Evolutionary conservation across 2,888 invertebrate species (phyloP), one percentile per base, ranked within the genome.

Genomic region (Caenorhabditis afra): DNA sequence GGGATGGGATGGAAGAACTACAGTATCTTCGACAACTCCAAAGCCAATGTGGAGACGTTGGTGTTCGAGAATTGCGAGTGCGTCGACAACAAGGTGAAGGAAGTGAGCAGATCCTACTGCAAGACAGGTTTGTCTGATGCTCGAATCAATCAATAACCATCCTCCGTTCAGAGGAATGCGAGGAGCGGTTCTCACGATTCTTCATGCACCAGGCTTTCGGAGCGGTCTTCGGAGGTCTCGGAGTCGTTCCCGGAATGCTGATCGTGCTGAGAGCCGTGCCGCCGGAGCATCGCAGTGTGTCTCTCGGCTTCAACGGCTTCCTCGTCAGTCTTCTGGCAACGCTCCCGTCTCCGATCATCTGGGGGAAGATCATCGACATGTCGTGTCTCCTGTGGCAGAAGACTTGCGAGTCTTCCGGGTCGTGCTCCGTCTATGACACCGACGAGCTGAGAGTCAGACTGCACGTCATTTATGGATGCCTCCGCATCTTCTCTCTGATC

Each of bases 391-490:
- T 90, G 10, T 91, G 91, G 91, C 89, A 90, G 57, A 87, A 88
- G 44, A 84, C 85, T 5, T 91, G 91, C 75, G 89, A 86, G 5
- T 81, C 66, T 1, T 77, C 77, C n/a, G 91, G 91, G 5, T 88
- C 90, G 4, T 91, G 91, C 68, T 89, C 90, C 74, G 77, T 91
- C 11, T 91, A 91, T 81, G 90, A 90, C 66, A 90, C 90, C 22
- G 82, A 83, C 50, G 77, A 86, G n/a, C 83, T 91, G 59, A 82
- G 90, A 73, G 65, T 87, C 57, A 80, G 85, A 50, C 70, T 89
- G 0, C 88, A 90, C 64, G 67, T 85, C 18, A 83, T 89, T 20
- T 88, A 90, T 66, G 90, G 89, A 12, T 77, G 76, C 5, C 75
- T 90, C 55, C 86, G 90, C 16, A 65, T 87, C n/a, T 75, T 87